These are phyloP conservation scores for Megaustenia siamemsis DNA, from an alignment of 2,888 invertebrate genomes.

Conservation along the genomic window DNA sequence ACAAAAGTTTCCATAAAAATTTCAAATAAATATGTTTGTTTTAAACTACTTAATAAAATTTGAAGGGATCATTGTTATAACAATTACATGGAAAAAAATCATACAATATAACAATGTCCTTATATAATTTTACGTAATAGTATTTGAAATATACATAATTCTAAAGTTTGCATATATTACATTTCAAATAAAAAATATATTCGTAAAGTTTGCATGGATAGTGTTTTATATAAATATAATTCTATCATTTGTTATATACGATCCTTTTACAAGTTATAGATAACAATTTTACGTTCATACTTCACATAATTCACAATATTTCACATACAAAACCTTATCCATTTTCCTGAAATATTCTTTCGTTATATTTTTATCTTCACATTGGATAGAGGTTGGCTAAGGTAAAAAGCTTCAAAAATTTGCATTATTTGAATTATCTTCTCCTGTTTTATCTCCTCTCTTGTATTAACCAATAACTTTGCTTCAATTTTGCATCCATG, in stretches of 20 bases:
- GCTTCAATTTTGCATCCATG: too few species aligned
- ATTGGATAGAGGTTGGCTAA: conserved; percentile 4
- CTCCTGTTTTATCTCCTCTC: neutral
- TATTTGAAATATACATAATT: neutral
- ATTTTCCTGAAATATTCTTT: neutral
- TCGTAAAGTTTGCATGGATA: too few species aligned
- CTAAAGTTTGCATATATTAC: neutral
- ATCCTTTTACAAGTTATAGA: neutral
- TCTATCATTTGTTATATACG: neutral
- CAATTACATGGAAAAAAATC: too few species aligned
- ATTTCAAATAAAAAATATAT: too few species aligned
- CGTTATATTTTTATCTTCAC: neutral
- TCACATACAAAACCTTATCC: neutral
- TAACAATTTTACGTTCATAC: neutral
- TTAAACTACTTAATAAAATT: too few species aligned
- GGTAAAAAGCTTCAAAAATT: neutral
- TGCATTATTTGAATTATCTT: neutral
- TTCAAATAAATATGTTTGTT: too few species aligned
- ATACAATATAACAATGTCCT: too few species aligned
- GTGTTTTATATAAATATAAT: neutral
- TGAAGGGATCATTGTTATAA: too few species aligned
- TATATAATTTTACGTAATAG: too few species aligned
- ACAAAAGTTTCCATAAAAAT: too few species aligned
- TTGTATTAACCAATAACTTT: too few species aligned
- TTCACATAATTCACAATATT: neutral